Base-by-base conservation (phyloP, 2,797 vertebrate genomes). In the Adrianichthys oophorus region DNA sequence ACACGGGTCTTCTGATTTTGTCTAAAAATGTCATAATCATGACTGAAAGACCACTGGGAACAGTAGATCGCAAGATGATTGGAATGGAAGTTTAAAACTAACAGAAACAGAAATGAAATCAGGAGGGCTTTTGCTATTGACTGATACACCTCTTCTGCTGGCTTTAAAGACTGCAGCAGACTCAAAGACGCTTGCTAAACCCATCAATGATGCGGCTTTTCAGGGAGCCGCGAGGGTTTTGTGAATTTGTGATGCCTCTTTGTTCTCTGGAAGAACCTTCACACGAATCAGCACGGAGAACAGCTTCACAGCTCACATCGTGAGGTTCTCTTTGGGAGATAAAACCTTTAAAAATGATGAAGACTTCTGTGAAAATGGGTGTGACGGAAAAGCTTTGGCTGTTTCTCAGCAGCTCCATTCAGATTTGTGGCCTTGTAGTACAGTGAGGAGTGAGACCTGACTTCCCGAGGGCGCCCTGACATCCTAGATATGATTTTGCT, bases 171-270 rank as follows among this genome's bases (percentile, higher is more conserved):
- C 18, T 21, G 44, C 19, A 19, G 55, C 56, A 7, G 48, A 16
- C n/a, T 14, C 37, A 32, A 65, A 52, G 45, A 45, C 56, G 32
- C 47, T 62, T 58, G 4, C 21, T 43, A 42, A 45, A 43, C 16
- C 23, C 37, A 4, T 60, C 41, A n/a, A 10, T 58, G 52, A 17
- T 68, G 57, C 70, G 52, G 75, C 32, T 44, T 15, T 46, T 62
- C 64, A 53, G 29, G 67, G 47, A 64, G 54, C 44, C 15, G 13
- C 15, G 23, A 16, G 15, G 17, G 17, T n/a, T 10, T 24, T 29
- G 40, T 54, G 50, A 4, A 51, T 73, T 49, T 47, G 57, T 48
- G 48, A 46, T 24, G 18, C 14, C 3, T 65, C 41, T 72, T 59
- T 58, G 29, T 45, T 48, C 37, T 58, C 59, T 50, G 40, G 15